Evolutionary conservation across 2,113 vertebrate species (phyloP).

Genomic region (Mastomys natalensis): DNA sequence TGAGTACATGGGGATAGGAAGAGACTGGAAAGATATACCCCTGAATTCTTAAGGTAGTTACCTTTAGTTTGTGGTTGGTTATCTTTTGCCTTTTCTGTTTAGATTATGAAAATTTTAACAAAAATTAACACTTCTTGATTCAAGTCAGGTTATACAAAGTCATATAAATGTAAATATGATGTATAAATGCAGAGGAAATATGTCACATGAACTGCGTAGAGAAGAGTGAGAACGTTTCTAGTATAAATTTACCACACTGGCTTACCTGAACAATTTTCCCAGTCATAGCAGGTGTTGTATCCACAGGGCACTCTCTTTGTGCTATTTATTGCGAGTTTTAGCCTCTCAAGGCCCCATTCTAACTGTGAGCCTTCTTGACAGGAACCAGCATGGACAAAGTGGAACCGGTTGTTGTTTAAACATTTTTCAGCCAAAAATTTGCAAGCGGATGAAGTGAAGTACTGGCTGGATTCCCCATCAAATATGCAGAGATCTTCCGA

Average conservation of each 20-base stretch:
- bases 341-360: slow-evolving; percentile 91
- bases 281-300: slow-evolving; percentile 93
- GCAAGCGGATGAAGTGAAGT: slow-evolving; percentile 90
- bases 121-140: neutral
- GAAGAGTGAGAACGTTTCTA: neutral
- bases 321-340: slow-evolving; percentile 87
- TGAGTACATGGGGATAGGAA: neutral
- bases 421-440: slow-evolving; percentile 90
- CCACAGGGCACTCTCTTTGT: slow-evolving; percentile 88
- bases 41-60: neutral
- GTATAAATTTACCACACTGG: fast-evolving
- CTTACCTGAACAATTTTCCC: slow-evolving; percentile 94
- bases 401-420: slow-evolving; percentile 87
- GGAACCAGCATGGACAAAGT: slow-evolving; percentile 87
- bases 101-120: neutral
- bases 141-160: neutral
- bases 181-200: neutral
- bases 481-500: slow-evolving; percentile 90
- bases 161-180: neutral
- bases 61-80: neutral
- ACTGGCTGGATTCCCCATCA: slow-evolving; percentile 80
- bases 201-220: neutral
- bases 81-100: slow-evolving; percentile 2
- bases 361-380: slow-evolving; percentile 83
- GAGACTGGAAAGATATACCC: neutral